These are phyloP conservation scores for Phrynocephalus guinanensis DNA, from an alignment of 2,797 vertebrate genomes.

Conservation along the genomic window DNA sequence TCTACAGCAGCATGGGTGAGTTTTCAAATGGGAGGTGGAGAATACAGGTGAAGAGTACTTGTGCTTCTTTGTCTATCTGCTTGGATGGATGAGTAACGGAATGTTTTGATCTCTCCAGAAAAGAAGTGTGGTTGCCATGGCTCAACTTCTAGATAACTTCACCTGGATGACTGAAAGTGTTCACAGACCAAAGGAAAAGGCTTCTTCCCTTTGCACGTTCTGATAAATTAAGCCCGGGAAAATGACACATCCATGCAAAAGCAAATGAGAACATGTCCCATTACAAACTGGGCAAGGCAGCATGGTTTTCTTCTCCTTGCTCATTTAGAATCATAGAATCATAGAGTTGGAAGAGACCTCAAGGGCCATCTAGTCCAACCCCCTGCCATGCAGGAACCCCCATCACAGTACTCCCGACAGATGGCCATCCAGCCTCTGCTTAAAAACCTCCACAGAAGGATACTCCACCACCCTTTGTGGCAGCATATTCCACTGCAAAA, in stretches of 20 bases:
- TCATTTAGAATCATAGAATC: constrained; percentile 1
- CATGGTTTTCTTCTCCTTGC: neutral
- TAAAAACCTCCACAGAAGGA: no score
- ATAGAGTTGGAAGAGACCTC: no score
- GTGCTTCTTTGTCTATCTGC: neutral
- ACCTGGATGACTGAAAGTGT: no score
- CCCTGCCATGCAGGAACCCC: no score
- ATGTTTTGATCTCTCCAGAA: no score
- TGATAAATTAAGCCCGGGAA: constrained; percentile 12
- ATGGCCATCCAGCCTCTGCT: no score
- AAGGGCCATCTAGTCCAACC: no score
- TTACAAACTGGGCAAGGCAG: neutral
- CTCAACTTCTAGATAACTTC: no score
- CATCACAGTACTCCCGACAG: no score
- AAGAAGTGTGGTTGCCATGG: no score
- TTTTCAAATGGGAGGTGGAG: constrained; percentile 10
- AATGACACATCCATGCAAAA: neutral
- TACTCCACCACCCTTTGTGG: no score
- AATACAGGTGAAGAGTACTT: neutral
- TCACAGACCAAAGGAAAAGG: neutral
- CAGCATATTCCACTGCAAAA: no score
- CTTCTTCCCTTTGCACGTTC: neutral
- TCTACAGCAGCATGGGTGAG: constrained; percentile 17
- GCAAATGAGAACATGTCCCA: neutral
- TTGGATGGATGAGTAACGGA: neutral